phyloP scores from a whole-genome alignment of 2,113 vertebrate genomes.

The Lophura nycthemera region DNA sequence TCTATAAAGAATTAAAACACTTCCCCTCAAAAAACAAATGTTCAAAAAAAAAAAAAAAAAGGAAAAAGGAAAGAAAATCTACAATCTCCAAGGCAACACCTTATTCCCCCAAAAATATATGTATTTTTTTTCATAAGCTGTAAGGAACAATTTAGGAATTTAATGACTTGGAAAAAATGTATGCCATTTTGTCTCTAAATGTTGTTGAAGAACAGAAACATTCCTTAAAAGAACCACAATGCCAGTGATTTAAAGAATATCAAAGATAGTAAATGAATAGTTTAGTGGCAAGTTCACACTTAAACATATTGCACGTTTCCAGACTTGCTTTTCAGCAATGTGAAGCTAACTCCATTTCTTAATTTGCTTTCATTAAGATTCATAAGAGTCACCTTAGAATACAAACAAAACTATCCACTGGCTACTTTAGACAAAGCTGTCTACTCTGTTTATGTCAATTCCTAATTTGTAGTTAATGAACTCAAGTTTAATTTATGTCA shows the following conservation, averaged over 20 bases:
- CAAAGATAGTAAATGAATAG: not conserved
- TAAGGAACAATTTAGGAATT: not conserved
- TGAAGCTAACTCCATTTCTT: not conserved
- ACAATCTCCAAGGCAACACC: not conserved
- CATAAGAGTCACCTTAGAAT: not conserved
- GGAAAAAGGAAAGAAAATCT: not conserved
- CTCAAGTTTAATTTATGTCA: not conserved
- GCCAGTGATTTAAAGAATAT: not conserved
- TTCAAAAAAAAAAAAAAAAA: not conserved
- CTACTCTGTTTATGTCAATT: not conserved
- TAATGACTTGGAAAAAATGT: not conserved
- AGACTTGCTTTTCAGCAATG: not conserved
- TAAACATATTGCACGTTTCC: not conserved
- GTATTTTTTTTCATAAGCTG: not conserved
- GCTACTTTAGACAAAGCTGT: not conserved
- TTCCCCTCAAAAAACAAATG: not conserved
- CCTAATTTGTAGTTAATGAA: slow-evolving; percentile 34
- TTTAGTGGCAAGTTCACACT: not conserved
- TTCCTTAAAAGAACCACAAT: not conserved
- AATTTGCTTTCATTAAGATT: slow-evolving; percentile 17
- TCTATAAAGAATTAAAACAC: not conserved
- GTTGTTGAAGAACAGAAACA: not conserved
- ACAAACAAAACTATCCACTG: not conserved
- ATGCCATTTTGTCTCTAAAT: not conserved
- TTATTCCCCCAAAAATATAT: too few species aligned